Evolutionary conservation across 2,888 invertebrate species (phyloP), one percentile per base, ranked within the genome.

Genomic region (Drosophila bunnanda): DNA sequence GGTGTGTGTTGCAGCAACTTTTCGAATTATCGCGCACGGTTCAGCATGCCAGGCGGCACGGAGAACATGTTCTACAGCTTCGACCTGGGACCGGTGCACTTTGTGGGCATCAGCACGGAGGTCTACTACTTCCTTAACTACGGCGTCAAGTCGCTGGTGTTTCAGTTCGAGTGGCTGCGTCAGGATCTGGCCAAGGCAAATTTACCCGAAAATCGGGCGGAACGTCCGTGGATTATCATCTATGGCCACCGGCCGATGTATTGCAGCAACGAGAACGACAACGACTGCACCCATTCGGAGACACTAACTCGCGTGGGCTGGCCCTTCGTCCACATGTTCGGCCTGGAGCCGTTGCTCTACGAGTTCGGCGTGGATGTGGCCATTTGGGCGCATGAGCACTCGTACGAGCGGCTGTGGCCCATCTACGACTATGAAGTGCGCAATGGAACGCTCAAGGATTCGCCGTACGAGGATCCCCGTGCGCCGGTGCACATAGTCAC

Each of bases 321-420:
- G 78, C 95, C 96, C 28, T 93, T 95, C 68, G 82, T 95, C 4
- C 94, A 95, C 60, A 92, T 95, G 91, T 96, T 95, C 88, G 95
- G 95, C 0, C 92, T 99, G 79, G 99, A 99, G 93, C 94, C 96
- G 20, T 92, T 99, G 39, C 96, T 99, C 82, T 95, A 96, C 90
- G 93, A 97, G 79, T 95, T 96, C 91, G 98, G 97, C 38, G 99
- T 99, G 30, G 99, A 99, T 93, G 92, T 99, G 60, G 96, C 95
- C 90, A 93, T 99, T 48, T 99, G 98, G 98, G 99, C 99, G 0
- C 99, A 99, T 92, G 99, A 99, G 92, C 99, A 99, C 93, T 97
- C 97, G 7, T 99, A 99, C 91, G 99, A 99, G 93, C 94, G 99
- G 46, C 93, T 98, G 43, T 99, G 97, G 96, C 99, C 99, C 10